phyloP scores from a whole-genome alignment of 2,888 invertebrate genomes.

The Hydrotaea cyrtoneurina region DNA sequence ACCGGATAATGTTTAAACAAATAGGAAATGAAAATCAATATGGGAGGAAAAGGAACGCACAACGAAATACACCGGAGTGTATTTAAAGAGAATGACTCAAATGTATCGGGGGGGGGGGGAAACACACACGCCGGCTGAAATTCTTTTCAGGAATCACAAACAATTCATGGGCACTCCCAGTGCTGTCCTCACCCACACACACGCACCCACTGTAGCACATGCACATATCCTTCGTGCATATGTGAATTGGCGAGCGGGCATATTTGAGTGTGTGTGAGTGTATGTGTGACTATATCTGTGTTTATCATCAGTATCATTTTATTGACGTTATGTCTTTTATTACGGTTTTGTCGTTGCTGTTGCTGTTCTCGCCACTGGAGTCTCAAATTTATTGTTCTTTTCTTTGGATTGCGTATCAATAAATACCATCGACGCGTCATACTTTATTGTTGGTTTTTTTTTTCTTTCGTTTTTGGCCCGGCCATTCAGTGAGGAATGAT shows the following conservation, averaged over 20 bases:
- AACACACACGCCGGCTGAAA: neutral
- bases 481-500: neutral
- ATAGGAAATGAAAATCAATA: conserved; percentile 59
- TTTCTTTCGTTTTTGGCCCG: conserved; percentile 1
- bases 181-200: conserved; percentile 10
- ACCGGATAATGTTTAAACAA: conserved; percentile 51
- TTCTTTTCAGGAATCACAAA: conserved; percentile 13
- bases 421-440: conserved; percentile 54
- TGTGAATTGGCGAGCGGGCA: neutral
- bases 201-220: neutral
- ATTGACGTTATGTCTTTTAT: conserved; percentile 20
- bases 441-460: conserved; percentile 39
- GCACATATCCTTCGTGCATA: neutral
- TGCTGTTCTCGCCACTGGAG: neutral
- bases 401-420: conserved; percentile 8
- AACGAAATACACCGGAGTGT: neutral
- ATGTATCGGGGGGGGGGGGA: neutral
- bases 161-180: conserved; percentile 14
- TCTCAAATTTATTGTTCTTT: conserved; percentile 13
- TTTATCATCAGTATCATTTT: conserved; percentile 7
- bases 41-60: conserved; percentile 28
- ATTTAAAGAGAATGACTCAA: conserved; percentile 25
- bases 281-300: neutral
- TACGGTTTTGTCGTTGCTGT: neutral
- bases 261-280: too few species aligned